Percentiles rank a stretch among this genome's conserved stretches.
These are phyloP conservation scores for Ametastegia equiseti DNA, from an alignment of 2,888 invertebrate species.

Conservation along the genomic window DNA sequence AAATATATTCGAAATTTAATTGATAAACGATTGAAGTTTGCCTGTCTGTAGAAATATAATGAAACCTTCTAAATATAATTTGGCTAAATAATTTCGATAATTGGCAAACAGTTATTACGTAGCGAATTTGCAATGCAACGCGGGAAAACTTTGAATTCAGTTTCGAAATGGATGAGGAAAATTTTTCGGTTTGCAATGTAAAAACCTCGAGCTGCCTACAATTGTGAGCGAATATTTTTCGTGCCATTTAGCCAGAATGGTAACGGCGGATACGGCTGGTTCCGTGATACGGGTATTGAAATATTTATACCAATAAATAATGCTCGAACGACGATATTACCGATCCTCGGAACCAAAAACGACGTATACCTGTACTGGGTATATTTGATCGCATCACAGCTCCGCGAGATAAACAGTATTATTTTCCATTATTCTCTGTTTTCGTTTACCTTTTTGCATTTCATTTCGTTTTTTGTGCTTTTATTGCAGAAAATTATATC, in stretches of 20 bases:
- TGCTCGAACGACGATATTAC: background rate
- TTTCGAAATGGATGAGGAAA: background rate
- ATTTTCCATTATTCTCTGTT: constrained; percentile 6
- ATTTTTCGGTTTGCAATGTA: background rate
- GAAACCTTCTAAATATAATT: too few relatives aligned
- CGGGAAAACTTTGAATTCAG: background rate
- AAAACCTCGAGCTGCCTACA: too few relatives aligned
- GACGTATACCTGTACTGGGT: background rate
- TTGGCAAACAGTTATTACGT: too few relatives aligned
- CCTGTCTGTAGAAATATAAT: too few relatives aligned
- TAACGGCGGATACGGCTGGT: background rate
- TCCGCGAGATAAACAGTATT: background rate
- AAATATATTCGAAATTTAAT: too few relatives aligned
- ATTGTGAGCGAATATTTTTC: background rate
- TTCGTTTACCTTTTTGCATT: background rate
- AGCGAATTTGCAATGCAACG: too few relatives aligned
- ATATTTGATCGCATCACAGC: background rate
- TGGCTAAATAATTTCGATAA: background rate
- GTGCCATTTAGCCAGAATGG: background rate
- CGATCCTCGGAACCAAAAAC: background rate
- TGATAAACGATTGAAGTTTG: too few relatives aligned
- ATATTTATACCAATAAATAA: constrained; percentile 25
- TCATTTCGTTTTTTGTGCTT: background rate
- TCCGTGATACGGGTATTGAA: background rate
- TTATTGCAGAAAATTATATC: background rate